Percentiles rank a stretch among this genome's conserved stretches.
Conservation (phyloP, 1,140 invertebrate species). For the Saccostrea cuccullata region DNA sequence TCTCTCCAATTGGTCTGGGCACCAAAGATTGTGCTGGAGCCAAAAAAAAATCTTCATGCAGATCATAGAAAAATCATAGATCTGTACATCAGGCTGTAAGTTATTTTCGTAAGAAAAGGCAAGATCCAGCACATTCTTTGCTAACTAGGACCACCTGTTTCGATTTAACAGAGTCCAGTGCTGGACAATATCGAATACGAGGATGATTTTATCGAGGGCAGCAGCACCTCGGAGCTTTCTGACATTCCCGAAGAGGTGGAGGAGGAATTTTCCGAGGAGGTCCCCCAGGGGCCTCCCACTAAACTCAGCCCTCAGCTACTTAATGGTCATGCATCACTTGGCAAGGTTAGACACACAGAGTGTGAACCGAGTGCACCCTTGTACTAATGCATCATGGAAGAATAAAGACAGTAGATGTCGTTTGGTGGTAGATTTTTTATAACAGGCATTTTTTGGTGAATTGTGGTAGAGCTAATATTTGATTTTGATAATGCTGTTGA, state of each 20-base stretch:
- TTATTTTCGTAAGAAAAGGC: not conserved
- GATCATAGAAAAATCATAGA: not conserved
- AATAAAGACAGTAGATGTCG: not conserved
- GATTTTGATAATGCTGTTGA: not conserved
- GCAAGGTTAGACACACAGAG: constrained; percentile 50
- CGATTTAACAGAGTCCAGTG: constrained; percentile 60
- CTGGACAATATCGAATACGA: constrained; percentile 58
- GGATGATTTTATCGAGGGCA: constrained; percentile 80
- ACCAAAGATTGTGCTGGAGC: constrained; percentile 31
- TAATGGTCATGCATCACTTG: constrained; percentile 46
- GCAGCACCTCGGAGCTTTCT: constrained; percentile 79
- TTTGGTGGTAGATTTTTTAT: constrained; percentile 19
- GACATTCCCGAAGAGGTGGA: constrained; percentile 79
- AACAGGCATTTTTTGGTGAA: not conserved
- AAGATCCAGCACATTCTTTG: constrained; percentile 10
- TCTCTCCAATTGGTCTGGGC: not conserved
- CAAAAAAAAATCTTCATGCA: not conserved
- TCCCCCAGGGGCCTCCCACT: constrained; percentile 64
- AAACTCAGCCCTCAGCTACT: constrained; percentile 56
- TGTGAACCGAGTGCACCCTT: constrained; percentile 35
- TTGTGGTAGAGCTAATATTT: not conserved
- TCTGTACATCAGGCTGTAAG: not conserved
- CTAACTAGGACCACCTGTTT: constrained; percentile 19
- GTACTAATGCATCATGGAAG: constrained; percentile 22
- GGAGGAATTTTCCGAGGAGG: constrained; percentile 69